Evolutionary conservation across 1,140 invertebrate species (phyloP), one percentile per base, ranked within the genome.

Genomic region (Sarcophaga bullata): DNA sequence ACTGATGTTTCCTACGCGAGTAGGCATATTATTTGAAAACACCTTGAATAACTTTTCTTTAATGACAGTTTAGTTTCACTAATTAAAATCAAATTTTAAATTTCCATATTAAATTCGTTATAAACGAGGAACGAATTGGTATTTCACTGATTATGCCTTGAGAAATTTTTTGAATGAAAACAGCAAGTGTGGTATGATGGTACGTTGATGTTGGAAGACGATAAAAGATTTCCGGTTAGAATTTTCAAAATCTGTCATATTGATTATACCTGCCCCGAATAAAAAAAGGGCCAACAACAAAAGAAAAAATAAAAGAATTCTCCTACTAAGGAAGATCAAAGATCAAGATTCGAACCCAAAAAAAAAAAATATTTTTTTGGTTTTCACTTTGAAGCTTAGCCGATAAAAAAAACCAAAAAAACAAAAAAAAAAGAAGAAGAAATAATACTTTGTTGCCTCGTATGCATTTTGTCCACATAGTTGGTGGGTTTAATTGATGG

Each of bases 401-500:
- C 62, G 62, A 19, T 68, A 68, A 19, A 68, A 19, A 19, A 19
- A 37, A 37, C 1, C 25, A 1, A 37, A 37, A 37, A 37, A 37
- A 37, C 1, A 37, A 37, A 37, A 37, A 37, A 37, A 1, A 37
- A 37, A 37, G 4, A 37, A 37, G 4, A 37, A 37, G 4, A 37
- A 37, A 37, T 1, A 37, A 58, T n/a, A 58, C 54, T n/a, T 58
- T 58, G 13, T 58, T 58, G 15, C 13, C n/a, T n/a, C 13, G 19
- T 19, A 19, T 5, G 10, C n/a, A 68, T 68, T 68, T 68, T 68
- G 62, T 68, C 62, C 62, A 68, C 62, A 19, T n/a, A 17, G 13
- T n/a, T 62, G 58, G 58, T 62, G 58, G 58, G 62, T 68, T 68
- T 68, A 68, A 68, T 68, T 68, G 62, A 68, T 68, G 62, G 62